Conservation (phyloP, 2,888 invertebrate genomes). For the Scrobipalpa atriplicella region DNA sequence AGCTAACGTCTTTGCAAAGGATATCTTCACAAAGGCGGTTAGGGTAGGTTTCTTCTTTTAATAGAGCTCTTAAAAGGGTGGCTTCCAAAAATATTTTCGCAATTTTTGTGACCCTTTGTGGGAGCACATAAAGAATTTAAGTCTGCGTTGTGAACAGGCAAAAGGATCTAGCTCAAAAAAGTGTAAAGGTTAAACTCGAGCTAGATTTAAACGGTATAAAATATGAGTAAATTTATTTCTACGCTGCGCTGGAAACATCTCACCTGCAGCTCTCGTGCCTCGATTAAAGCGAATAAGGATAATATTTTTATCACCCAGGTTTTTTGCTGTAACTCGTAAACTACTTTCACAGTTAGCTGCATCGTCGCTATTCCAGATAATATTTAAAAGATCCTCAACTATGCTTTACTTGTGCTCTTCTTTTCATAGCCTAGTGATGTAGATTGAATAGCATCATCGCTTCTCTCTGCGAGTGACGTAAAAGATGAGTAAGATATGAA, state of each 20-base stretch:
- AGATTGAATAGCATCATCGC: no score
- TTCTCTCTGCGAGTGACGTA: no score
- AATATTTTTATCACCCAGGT: neutral
- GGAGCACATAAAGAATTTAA: conserved; percentile 33
- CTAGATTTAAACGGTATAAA: neutral
- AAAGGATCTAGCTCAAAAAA: neutral
- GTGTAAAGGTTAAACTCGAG: neutral
- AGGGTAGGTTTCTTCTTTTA: conserved; percentile 51
- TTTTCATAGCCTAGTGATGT: no score
- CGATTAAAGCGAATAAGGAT: neutral
- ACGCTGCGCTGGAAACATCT: neutral
- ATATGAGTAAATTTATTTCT: neutral
- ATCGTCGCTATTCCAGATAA: no score
- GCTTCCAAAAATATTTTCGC: conserved; percentile 49
- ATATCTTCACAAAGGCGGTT: conserved; percentile 27
- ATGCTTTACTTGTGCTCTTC: no score
- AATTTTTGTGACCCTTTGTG: conserved; percentile 52
- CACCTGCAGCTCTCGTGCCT: neutral
- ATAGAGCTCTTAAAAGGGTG: conserved; percentile 59
- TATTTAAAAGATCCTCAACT: no score
- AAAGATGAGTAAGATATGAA: no score
- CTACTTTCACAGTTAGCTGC: no score
- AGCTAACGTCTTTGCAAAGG: conserved; percentile 32
- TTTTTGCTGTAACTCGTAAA: neutral
- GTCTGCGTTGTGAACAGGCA: conserved; percentile 26